Evolutionary conservation across 2,797 vertebrate species (phyloP).

Genomic region (Telmatherina bonti): DNA sequence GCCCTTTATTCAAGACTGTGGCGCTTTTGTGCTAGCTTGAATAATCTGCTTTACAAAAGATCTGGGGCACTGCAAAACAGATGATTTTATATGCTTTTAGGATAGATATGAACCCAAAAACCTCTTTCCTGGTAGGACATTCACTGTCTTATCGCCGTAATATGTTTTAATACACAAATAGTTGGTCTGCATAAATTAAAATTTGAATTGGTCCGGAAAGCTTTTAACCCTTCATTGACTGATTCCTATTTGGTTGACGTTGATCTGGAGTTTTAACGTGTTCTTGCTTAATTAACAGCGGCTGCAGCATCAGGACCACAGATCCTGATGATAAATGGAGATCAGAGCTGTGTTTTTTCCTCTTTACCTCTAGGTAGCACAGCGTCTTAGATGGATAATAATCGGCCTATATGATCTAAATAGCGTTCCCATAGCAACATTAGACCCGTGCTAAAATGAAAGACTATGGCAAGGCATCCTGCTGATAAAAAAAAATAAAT

Average conservation of each 20-base stretch:
- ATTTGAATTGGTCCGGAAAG: not conserved
- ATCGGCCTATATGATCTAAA: not conserved
- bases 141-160: not conserved
- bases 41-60: constrained; percentile 68
- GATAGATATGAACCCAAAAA: not conserved
- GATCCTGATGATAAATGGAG: not conserved
- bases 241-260: not conserved
- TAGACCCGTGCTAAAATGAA: constrained; percentile 10
- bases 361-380: not conserved
- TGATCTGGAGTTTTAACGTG: not conserved
- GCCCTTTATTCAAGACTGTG: constrained; percentile 59
- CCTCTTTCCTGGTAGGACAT: not conserved
- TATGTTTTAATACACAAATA: not conserved
- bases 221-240: not conserved
- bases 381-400: constrained; percentile 57
- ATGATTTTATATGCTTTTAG: constrained; percentile 38
- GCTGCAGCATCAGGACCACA: constrained; percentile 16
- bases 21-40: constrained; percentile 63
- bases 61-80: constrained; percentile 48
- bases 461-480: not conserved
- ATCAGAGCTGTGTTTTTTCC: not conserved
- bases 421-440: not conserved
- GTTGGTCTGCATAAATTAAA: not conserved
- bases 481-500: not conserved
- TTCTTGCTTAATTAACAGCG: not conserved